Percentiles rank a stretch among this genome's conserved stretches.
phyloP scores from a whole-genome alignment of 2,888 invertebrate species.

The Argyresthia goedartella region DNA sequence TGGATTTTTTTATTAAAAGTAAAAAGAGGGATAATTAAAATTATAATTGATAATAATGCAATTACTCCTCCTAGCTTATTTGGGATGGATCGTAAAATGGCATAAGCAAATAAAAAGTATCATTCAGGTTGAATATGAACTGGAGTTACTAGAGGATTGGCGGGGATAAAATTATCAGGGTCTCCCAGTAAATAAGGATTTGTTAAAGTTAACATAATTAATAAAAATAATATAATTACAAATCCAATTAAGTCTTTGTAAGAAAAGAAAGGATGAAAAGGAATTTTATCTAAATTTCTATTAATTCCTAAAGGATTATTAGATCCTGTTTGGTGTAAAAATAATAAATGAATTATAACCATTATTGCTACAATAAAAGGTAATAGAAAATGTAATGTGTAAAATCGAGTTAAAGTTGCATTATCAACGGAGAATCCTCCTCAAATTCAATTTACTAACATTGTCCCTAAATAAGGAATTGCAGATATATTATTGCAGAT shows the following conservation, averaged over 20 bases:
- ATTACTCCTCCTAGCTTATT: constrained; percentile 84
- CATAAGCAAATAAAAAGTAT: constrained; percentile 87
- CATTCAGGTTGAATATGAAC: constrained; percentile 87
- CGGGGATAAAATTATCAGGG: constrained; percentile 81
- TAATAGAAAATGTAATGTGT: constrained; percentile 79
- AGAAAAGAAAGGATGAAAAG: constrained; percentile 76
- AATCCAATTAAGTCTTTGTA: constrained; percentile 75
- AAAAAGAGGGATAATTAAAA: constrained; percentile 74
- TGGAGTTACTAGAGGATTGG: constrained; percentile 78
- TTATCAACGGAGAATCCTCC: constrained; percentile 82
- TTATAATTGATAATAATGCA: constrained; percentile 76
- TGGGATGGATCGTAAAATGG: constrained; percentile 83
- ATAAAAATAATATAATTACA: constrained; percentile 63
- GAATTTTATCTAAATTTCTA: constrained; percentile 76
- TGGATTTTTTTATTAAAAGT: constrained; percentile 67
- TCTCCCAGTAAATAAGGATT: constrained; percentile 75
- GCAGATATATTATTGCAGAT: constrained; percentile 81
- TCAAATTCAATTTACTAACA: constrained; percentile 79
- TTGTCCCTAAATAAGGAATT: constrained; percentile 75
- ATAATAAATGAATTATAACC: constrained; percentile 75
- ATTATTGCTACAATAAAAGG: constrained; percentile 76
- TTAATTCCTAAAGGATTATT: constrained; percentile 76
- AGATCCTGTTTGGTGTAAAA: constrained; percentile 77
- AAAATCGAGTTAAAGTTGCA: constrained; percentile 82
- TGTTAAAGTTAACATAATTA: constrained; percentile 63